Evolutionary conservation across 2,888 invertebrate genomes (phyloP).

Genomic region (Muscina levida): DNA sequence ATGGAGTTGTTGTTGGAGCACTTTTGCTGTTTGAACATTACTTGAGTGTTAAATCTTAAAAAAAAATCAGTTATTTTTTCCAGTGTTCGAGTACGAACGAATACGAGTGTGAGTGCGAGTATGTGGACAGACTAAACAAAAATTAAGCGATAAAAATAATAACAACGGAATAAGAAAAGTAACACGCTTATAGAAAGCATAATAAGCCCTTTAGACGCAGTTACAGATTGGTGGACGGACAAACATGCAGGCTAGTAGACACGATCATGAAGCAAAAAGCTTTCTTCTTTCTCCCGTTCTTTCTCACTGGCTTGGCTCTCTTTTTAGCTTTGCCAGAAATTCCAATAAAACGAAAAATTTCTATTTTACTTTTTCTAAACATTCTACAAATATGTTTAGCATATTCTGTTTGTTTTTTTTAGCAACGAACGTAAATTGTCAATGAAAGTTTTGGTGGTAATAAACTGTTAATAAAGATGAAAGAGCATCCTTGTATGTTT

Average conservation of each 20-base stretch:
- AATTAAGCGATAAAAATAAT: conserved; percentile 28
- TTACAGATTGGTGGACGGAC: not conserved
- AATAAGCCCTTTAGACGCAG: conserved; percentile 32
- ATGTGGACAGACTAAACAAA: conserved; percentile 37
- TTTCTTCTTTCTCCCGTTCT: conserved; percentile 6
- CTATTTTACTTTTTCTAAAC: not conserved
- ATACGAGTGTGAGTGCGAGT: too few relatives aligned
- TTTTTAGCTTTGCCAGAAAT: not conserved
- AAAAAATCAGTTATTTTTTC: conserved; percentile 30
- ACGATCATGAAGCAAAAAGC: conserved; percentile 18
- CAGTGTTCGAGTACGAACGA: conserved; percentile 17
- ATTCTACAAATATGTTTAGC: conserved; percentile 31
- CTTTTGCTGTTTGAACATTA: conserved; percentile 1
- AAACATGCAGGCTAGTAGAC: not conserved
- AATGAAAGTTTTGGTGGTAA: too few relatives aligned
- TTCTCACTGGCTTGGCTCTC: not conserved
- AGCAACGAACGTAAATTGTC: too few relatives aligned
- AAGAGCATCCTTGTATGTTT: too few relatives aligned
- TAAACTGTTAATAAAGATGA: too few relatives aligned
- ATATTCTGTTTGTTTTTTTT: too few relatives aligned
- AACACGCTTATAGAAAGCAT: conserved; percentile 39
- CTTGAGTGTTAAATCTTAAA: too few relatives aligned
- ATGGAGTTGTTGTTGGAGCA: not conserved
- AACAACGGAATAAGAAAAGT: conserved; percentile 12
- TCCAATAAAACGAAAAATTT: not conserved